A percentile compares a stretch with the other conserved stretches of the same genome.
Evolutionary conservation across 2,888 invertebrate species (phyloP).

Genomic region (Patella caerulea): DNA sequence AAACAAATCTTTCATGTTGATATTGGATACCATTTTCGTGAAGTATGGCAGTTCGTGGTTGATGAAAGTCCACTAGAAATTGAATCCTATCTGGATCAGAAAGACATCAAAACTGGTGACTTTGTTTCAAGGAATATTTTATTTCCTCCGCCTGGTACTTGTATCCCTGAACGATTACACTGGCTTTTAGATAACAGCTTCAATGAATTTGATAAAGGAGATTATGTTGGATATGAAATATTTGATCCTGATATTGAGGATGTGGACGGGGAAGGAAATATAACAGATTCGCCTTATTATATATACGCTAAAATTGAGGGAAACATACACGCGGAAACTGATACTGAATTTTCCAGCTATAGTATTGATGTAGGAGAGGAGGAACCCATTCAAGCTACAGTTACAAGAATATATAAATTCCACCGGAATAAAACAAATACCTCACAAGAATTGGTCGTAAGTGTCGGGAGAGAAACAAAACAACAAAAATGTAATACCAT

Average conservation of each 20-base stretch:
- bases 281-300: slow-evolving; percentile 13
- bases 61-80: not conserved
- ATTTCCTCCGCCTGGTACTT: slow-evolving; percentile 36
- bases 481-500: not conserved
- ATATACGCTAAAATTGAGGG: slow-evolving; percentile 32
- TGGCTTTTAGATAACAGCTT: slow-evolving; percentile 38
- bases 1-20: too few species aligned
- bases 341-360: slow-evolving; percentile 16
- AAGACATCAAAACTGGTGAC: not conserved
- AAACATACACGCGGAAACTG: not conserved
- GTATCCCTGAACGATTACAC: slow-evolving; percentile 37
- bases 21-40: too few species aligned
- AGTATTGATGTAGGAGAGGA: slow-evolving; percentile 25
- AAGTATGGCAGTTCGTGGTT: not conserved
- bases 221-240: slow-evolving; percentile 41
- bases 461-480: not conserved
- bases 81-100: not conserved
- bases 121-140: not conserved
- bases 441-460: not conserved
- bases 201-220: slow-evolving; percentile 30
- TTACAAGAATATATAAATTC: slow-evolving; percentile 34
- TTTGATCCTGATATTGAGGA: slow-evolving; percentile 32
- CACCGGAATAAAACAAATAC: slow-evolving; percentile 16
- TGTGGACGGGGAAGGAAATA: not conserved
- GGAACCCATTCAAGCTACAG: slow-evolving; percentile 12